phyloP scores from a whole-genome alignment of 2,113 vertebrate genomes.

The Nothobranchius kuhntae region DNA sequence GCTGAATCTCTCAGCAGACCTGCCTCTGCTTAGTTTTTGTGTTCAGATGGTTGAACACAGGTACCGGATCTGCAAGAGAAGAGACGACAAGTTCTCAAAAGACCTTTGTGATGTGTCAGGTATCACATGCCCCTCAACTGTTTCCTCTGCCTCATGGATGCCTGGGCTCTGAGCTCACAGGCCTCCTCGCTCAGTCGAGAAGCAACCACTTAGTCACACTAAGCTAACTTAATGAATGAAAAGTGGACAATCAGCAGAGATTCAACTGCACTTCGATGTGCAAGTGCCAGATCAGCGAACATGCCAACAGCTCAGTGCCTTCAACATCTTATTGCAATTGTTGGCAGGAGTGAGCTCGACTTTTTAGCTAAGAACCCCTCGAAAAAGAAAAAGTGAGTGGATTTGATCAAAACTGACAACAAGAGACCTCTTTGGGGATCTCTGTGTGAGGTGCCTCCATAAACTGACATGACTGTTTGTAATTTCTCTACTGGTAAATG shows the following conservation, averaged over 20 bases:
- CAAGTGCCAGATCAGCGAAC: constrained; percentile 53
- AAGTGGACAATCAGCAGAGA: constrained; percentile 70
- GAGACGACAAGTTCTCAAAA: constrained; percentile 61
- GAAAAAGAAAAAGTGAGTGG: constrained; percentile 42
- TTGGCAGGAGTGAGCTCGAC: constrained; percentile 74
- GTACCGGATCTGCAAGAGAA: constrained; percentile 52
- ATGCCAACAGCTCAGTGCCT: constrained; percentile 71
- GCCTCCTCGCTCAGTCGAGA: constrained; percentile 28
- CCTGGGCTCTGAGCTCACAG: constrained; percentile 52
- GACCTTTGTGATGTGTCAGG: constrained; percentile 63
- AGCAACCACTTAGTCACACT: constrained; percentile 42
- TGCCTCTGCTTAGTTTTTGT: constrained; percentile 68
- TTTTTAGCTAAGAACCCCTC: constrained; percentile 77
- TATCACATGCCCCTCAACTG: constrained; percentile 53
- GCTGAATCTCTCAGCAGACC: constrained; percentile 58
- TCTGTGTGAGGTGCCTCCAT: constrained; percentile 66
- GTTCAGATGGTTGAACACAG: constrained; percentile 56
- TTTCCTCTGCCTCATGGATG: constrained; percentile 46
- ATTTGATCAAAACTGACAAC: constrained; percentile 78
- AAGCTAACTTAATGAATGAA: constrained; percentile 73
- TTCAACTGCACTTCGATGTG: constrained; percentile 48
- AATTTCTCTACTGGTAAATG: constrained; percentile 52
- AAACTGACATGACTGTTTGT: constrained; percentile 53
- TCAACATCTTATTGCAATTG: constrained; percentile 76
- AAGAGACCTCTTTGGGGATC: constrained; percentile 74